Evolutionary conservation across 2,113 vertebrate genomes (phyloP).

Genomic region (Paramormyrops kingsleyae): DNA sequence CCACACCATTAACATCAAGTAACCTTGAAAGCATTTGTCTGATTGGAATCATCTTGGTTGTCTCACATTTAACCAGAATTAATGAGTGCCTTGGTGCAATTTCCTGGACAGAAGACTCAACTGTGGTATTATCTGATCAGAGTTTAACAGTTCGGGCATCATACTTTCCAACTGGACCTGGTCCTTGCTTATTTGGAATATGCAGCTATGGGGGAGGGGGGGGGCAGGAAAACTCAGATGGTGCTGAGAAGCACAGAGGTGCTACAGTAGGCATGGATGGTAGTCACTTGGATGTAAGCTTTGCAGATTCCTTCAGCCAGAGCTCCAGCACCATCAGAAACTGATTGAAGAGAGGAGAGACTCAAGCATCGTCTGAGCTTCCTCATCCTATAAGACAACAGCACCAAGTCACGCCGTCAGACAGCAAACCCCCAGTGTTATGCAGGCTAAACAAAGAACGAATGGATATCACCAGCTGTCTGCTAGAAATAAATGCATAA

Average conservation of each 20-base stretch:
- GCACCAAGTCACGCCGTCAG: background rate
- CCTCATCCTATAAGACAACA: conserved; percentile 69
- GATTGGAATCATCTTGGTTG: background rate
- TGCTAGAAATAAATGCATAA: background rate
- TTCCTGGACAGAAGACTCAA: background rate
- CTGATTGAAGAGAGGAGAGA: conserved; percentile 62
- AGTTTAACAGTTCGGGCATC: background rate
- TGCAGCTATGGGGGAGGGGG: background rate
- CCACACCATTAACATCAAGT: background rate
- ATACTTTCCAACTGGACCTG: background rate
- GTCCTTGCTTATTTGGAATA: background rate
- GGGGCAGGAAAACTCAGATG: background rate
- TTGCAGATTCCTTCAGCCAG: background rate
- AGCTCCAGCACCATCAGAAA: conserved; percentile 37
- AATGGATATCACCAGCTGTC: background rate
- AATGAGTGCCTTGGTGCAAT: background rate
- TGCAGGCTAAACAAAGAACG: background rate
- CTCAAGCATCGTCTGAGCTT: conserved; percentile 77
- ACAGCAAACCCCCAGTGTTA: background rate
- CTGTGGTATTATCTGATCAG: background rate
- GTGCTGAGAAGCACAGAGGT: background rate
- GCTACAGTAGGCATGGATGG: background rate
- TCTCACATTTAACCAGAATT: background rate
- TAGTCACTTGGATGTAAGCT: background rate
- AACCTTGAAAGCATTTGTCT: background rate